These are phyloP conservation scores for Hipposideros armiger DNA, from an alignment of 2,113 vertebrate genomes.

Conservation along the genomic window DNA sequence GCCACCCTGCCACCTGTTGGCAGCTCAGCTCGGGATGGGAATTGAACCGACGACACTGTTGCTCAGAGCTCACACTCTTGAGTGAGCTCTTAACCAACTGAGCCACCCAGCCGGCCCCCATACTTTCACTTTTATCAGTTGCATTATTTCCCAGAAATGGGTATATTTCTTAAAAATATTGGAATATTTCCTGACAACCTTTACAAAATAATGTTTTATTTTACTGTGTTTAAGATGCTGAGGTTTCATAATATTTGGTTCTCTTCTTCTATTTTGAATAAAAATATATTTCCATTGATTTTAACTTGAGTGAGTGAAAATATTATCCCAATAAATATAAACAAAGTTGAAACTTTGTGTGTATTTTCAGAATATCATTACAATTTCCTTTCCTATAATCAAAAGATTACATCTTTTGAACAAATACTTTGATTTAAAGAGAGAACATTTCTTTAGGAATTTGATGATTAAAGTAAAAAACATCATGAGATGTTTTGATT, in stretches of 20 bases:
- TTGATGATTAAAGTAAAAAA: conserved; percentile 12
- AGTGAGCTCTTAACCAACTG: no score
- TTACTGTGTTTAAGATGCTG: not conserved
- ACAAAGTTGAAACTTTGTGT: conserved; percentile 5
- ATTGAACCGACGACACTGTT: no score
- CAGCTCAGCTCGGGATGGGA: no score
- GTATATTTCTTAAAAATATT: conserved; percentile 9
- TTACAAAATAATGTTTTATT: not conserved
- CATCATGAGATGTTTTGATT: conserved; percentile 32
- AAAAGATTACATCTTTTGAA: conserved; percentile 10
- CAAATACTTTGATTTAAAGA: conserved; percentile 8
- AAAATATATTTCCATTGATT: not conserved
- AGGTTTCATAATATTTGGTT: conserved; percentile 19
- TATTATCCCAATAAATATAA: not conserved
- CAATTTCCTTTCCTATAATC: not conserved
- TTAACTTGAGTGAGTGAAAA: not conserved
- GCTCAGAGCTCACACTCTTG: no score
- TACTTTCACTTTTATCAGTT: not conserved
- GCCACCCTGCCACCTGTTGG: no score
- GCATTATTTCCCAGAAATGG: not conserved
- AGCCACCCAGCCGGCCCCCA: not conserved
- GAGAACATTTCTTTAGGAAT: conserved; percentile 33
- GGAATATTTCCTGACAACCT: not conserved
- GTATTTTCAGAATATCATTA: conserved; percentile 14
- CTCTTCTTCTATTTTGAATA: not conserved